A percentile compares a stretch with the other conserved stretches of the same genome.
Conservation (phyloP, 2,113 vertebrate genomes). For the Nematolebias whitei region DNA sequence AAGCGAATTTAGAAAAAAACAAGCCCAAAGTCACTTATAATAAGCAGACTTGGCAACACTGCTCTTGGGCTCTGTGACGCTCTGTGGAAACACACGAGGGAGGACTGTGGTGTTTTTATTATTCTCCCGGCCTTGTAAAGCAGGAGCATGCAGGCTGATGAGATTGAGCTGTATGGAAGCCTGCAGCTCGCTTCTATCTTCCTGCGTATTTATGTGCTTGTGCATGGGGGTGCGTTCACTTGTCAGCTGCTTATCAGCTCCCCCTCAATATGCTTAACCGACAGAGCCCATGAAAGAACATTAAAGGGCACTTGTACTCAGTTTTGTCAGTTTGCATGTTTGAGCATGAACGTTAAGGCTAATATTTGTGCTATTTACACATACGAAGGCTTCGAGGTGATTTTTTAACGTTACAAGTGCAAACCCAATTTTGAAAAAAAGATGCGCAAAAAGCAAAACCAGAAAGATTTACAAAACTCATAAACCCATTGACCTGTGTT, state of each 20-base stretch:
- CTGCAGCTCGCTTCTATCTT: constrained; percentile 32
- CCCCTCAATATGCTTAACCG: neutral
- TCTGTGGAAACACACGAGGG: constrained; percentile 10
- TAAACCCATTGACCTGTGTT: too few relatives aligned
- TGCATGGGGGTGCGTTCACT: neutral
- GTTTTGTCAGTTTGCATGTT: too few relatives aligned
- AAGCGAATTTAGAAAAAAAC: too few relatives aligned
- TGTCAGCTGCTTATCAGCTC: neutral
- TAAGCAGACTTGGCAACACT: too few relatives aligned
- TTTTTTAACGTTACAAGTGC: too few relatives aligned
- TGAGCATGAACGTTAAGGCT: too few relatives aligned
- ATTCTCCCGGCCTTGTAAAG: constrained; percentile 16
- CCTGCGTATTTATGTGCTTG: constrained; percentile 10
- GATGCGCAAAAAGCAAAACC: too few relatives aligned
- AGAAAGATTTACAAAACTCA: too few relatives aligned
- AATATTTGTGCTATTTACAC: too few relatives aligned
- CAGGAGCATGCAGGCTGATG: constrained; percentile 20
- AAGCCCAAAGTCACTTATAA: too few relatives aligned
- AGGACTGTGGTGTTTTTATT: constrained; percentile 15
- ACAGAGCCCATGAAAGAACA: neutral
- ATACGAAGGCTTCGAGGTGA: too few relatives aligned
- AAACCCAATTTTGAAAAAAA: too few relatives aligned
- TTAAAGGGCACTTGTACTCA: neutral
- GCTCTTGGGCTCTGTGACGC: neutral
- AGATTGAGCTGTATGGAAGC: constrained; percentile 4